Evolutionary conservation across 2,888 invertebrate genomes (phyloP).

Genomic region (Diachrysia chrysitis): DNA sequence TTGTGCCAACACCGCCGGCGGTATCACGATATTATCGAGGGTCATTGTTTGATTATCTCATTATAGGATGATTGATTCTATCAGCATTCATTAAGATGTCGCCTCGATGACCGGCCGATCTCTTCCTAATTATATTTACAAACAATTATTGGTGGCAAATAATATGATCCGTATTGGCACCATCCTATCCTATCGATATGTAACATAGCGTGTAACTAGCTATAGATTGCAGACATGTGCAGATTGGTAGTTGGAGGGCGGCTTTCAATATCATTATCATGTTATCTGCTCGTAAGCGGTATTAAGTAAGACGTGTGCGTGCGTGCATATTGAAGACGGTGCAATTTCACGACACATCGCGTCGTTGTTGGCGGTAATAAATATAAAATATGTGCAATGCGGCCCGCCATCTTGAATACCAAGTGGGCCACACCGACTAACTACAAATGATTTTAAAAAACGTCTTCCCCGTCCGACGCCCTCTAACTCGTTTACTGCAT

Average conservation of each 20-base stretch:
- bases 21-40: conserved; percentile 81
- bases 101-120: conserved; percentile 47
- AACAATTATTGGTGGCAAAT: conserved; percentile 47
- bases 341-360: conserved; percentile 80
- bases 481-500: conserved; percentile 75
- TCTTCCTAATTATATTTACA: conserved; percentile 51
- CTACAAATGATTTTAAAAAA: conserved; percentile 82
- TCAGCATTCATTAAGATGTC: conserved; percentile 74
- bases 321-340: conserved; percentile 71
- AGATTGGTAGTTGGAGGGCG: not conserved
- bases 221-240: not conserved
- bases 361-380: conserved; percentile 77
- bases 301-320: conserved; percentile 65
- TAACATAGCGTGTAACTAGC: not conserved
- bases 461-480: conserved; percentile 54
- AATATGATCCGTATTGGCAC: conserved; percentile 18
- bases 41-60: conserved; percentile 88
- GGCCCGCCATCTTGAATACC: conserved; percentile 74
- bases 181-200: not conserved
- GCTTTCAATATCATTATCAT: conserved; percentile 54
- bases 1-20: conserved; percentile 83
- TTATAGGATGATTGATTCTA: conserved; percentile 86
- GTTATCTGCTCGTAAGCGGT: conserved; percentile 55
- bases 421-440: conserved; percentile 72
- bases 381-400: conserved; percentile 84